phyloP scores from a whole-genome alignment of 1,140 invertebrate species.

The Trichoplusia ni region DNA sequence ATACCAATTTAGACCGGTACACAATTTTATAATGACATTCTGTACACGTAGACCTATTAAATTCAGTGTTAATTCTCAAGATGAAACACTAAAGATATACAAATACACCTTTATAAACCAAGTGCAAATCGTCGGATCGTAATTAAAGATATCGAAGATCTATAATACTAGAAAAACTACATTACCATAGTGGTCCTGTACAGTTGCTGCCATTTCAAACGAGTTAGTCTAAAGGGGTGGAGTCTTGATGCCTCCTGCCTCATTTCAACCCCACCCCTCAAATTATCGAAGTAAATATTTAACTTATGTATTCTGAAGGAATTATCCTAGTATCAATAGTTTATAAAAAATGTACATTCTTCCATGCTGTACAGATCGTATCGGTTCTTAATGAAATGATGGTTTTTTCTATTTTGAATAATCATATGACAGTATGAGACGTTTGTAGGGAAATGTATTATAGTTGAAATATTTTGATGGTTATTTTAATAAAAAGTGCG shows the following conservation, averaged over 20 bases:
- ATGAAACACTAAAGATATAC: no score
- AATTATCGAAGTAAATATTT: conserved; percentile 12
- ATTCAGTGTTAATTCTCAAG: no score
- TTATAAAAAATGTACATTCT: background rate
- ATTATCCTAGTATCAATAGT: conserved; percentile 9
- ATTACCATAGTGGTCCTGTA: background rate
- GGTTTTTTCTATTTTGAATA: conserved; percentile 2
- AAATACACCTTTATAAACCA: no score
- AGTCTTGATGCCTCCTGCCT: background rate
- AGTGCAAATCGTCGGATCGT: no score
- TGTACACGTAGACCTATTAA: no score
- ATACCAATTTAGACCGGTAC: no score
- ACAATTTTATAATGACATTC: no score
- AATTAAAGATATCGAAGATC: no score
- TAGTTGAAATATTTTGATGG: background rate
- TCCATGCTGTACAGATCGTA: conserved; percentile 6
- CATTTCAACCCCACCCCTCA: conserved; percentile 2
- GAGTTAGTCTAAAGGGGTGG: conserved; percentile 2
- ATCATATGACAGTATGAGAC: background rate
- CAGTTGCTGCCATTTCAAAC: background rate
- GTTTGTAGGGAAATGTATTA: background rate
- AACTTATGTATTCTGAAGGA: background rate
- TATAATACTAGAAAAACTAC: no score
- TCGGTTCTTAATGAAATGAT: background rate
- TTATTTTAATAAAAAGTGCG: background rate